Evolutionary conservation across 37 sponge, comb jelly and placozoan species (phyloP), one percentile per base, ranked within the genome.

Genomic region (Hormiphora californensis): DNA sequence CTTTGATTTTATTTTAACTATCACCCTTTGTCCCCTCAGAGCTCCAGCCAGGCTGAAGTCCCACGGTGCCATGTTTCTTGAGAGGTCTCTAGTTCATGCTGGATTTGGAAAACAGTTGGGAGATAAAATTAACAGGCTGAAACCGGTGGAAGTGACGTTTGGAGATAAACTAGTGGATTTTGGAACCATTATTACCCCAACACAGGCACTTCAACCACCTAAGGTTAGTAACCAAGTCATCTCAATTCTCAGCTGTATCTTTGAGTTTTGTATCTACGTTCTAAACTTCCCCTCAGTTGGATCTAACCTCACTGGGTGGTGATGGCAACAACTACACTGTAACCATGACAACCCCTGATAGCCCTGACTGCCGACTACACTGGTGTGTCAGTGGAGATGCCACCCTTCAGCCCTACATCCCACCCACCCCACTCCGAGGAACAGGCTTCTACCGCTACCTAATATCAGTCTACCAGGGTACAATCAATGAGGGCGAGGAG

Each of bases 61-160:
- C 12, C 67, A 65, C 67, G 67, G 67, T 4, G 67, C 67, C 9
- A 65, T 36, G 67, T 65, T 35, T 65, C 67, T 65, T 8, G 15
- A 30, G 9, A 65, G 38, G 38, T 38, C 8, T 8, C 37, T 65
- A 19, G 11, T 17, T 38, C 67, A 65, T 19, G 4, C 34, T 1
- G 15, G 37, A 2, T 17, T 65, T 38, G 35, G 9, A 28, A 32
- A 65, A 5, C 67, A 65, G 37, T 31, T 65, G 5, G 37, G 37
- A 4, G 67, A 39, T 3, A 2, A 65, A 32, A 15, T 19, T 35
- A 36, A 65, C 67, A 65, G 67, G 35, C 33, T 65, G 7, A 36
- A 36, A 8, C 67, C 67, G 11, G 8, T 65, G 9, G 19, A 30
- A 17, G 67, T 38, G 32, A 33, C 7, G 35, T 65, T 28, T 31